Conservation (phyloP, 2,113 vertebrate genomes). For the Stegostoma tigrinum region DNA sequence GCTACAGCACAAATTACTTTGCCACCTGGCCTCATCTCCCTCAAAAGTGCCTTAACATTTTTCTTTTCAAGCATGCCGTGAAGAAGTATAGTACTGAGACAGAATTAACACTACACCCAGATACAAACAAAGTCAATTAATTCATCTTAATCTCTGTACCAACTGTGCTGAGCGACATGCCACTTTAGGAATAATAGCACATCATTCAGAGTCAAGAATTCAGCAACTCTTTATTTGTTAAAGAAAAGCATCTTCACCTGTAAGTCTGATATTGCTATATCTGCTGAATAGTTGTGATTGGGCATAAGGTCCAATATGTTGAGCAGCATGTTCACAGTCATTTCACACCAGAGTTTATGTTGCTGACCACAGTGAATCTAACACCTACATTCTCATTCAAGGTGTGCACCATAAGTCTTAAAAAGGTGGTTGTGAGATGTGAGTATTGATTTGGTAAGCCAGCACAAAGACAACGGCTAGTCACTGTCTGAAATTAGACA, state of each 20-base stretch:
- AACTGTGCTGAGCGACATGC: background rate
- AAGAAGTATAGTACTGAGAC: background rate
- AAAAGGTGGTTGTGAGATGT: background rate
- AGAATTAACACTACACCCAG: background rate
- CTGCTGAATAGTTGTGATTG: background rate
- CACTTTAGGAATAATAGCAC: background rate
- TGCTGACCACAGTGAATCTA: background rate
- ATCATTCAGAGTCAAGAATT: background rate
- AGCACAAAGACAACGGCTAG: no score
- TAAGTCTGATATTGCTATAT: background rate
- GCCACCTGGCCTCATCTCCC: background rate
- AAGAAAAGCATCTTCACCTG: background rate
- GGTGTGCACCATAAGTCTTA: background rate
- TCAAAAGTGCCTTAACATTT: background rate
- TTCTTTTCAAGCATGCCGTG: background rate
- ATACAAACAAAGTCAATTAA: background rate
- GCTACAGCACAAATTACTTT: background rate
- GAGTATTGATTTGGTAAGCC: no score
- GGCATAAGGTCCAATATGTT: background rate
- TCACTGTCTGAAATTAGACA: no score
- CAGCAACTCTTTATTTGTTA: background rate
- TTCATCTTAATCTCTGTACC: background rate
- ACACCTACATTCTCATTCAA: background rate
- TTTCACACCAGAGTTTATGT: background rate
- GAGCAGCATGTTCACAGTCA: background rate